These are phyloP conservation scores for Trileptium ribeirensis DNA, from an alignment of 2,888 invertebrate genomes.

Conservation along the genomic window DNA sequence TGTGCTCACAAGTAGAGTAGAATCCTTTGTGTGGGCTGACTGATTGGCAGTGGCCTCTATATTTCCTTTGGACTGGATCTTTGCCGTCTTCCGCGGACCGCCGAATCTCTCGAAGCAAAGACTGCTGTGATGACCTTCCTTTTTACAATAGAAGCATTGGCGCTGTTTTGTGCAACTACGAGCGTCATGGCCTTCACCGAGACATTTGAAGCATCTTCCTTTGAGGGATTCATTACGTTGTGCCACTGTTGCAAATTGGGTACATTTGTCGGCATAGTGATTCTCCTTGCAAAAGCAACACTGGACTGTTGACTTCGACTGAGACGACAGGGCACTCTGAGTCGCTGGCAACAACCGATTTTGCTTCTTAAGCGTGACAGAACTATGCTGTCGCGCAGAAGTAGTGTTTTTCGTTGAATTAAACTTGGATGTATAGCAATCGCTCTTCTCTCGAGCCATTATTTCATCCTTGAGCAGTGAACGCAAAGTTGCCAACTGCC, in stretches of 20 bases:
- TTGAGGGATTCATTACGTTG: background rate
- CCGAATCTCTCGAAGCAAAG: background rate
- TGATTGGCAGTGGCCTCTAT: background rate
- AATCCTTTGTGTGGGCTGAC: background rate
- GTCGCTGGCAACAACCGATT: background rate
- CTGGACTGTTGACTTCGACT: background rate
- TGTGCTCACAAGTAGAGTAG: background rate
- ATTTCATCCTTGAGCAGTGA: background rate
- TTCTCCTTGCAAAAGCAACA: background rate
- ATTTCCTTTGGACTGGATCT: background rate
- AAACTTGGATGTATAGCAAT: background rate
- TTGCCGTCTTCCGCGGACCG: background rate
- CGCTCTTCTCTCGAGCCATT: background rate
- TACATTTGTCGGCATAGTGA: background rate
- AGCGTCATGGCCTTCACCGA: background rate
- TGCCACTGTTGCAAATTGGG: background rate
- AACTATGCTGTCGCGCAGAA: background rate
- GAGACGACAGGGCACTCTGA: background rate
- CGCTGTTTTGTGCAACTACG: background rate
- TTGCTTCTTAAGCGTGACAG: background rate
- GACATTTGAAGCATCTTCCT: background rate
- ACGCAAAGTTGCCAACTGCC: background rate
- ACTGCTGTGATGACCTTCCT: constrained; percentile 1
- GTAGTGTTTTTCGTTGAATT: too few relatives aligned
- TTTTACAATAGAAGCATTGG: background rate